A percentile compares a stretch with the other conserved stretches of the same genome.
Evolutionary conservation across 2,113 vertebrate species (phyloP).

Genomic region (Taxidea taxus): DNA sequence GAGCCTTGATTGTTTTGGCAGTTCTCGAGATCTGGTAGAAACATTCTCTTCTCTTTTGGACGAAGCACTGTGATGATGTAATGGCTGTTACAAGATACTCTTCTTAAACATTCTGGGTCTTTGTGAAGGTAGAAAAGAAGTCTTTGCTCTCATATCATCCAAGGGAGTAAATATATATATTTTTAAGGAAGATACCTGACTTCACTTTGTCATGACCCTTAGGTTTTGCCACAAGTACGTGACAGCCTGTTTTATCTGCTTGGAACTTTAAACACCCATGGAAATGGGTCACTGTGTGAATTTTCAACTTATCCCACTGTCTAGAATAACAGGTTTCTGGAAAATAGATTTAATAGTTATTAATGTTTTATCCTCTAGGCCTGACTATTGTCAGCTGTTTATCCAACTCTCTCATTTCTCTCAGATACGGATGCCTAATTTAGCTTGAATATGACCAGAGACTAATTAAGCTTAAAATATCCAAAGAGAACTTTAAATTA

Average conservation of each 20-base stretch:
- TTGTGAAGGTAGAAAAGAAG: not conserved
- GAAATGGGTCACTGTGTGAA: not conserved
- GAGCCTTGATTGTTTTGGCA: not conserved
- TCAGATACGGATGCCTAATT: not conserved
- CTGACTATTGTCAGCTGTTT: not conserved
- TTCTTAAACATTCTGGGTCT: not conserved
- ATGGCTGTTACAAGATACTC: not conserved
- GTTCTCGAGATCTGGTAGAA: not conserved
- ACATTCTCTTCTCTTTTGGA: not conserved
- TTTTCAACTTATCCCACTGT: not conserved
- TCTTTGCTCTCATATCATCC: not conserved
- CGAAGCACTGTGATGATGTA: not conserved
- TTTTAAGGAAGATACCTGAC: not conserved
- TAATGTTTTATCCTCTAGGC: not conserved
- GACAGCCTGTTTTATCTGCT: not conserved
- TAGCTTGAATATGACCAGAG: not conserved
- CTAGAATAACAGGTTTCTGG: slow-evolving; percentile 22
- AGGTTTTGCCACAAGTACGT: not conserved
- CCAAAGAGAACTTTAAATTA: slow-evolving; percentile 17
- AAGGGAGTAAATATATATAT: not conserved
- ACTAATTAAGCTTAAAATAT: slow-evolving; percentile 10
- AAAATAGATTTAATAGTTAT: not conserved
- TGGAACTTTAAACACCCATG: not conserved
- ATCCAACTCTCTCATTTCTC: not conserved
- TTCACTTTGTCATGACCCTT: not conserved